phyloP scores from a whole-genome alignment of 2,113 vertebrate genomes.

The Alectura lathami region DNA sequence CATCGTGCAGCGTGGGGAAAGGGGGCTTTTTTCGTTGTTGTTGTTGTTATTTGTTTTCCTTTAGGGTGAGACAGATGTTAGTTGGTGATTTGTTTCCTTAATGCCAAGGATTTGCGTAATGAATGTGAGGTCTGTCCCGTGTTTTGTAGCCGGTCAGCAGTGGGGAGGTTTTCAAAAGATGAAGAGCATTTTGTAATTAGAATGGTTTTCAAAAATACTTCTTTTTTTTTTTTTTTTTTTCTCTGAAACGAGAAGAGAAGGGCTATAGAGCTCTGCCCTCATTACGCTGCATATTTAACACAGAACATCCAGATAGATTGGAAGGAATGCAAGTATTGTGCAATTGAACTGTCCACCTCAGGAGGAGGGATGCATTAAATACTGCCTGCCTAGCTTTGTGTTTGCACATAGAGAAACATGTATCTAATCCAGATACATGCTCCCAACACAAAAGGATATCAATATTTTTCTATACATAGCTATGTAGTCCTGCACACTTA shows the following conservation, averaged over 20 bases:
- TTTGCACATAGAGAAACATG: not conserved
- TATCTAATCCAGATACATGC: not conserved
- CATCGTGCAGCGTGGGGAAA: not conserved
- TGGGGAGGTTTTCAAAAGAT: not conserved
- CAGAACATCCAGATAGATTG: conserved; percentile 27
- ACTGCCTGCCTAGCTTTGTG: not conserved
- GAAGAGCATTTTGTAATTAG: not conserved
- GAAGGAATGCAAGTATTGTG: conserved; percentile 25
- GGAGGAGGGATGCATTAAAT: conserved; percentile 52
- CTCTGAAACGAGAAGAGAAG: not conserved
- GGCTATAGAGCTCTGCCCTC: conserved; percentile 57
- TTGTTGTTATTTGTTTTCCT: not conserved
- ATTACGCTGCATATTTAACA: conserved; percentile 68
- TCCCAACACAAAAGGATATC: not conserved
- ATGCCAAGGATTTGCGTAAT: conserved; percentile 59
- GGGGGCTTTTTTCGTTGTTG: not conserved
- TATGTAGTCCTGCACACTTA: not conserved
- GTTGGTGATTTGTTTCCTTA: conserved; percentile 64
- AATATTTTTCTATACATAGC: not conserved
- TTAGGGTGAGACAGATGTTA: conserved; percentile 53
- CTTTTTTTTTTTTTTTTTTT: not conserved
- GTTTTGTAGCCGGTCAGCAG: conserved; percentile 17
- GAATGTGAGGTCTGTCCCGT: conserved; percentile 43
- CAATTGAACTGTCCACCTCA: conserved; percentile 60
- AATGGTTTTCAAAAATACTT: not conserved